Conservation (phyloP, 2,888 invertebrate genomes). For the Cordylochernes scorpioides region DNA sequence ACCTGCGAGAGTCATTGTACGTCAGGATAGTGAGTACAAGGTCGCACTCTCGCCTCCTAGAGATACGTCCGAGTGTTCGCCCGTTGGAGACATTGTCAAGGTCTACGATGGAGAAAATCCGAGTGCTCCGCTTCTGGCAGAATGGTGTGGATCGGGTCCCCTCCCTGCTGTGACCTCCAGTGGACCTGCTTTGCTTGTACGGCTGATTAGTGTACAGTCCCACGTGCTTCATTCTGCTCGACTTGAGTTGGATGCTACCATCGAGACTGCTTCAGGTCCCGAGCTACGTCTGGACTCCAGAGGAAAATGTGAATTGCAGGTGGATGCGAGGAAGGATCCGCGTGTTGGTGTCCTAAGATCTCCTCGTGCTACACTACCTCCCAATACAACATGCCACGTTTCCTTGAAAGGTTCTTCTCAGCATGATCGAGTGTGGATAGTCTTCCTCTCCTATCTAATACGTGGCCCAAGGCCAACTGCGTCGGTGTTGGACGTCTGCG, state of each 20-base stretch:
- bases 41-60: slow-evolving; percentile 31
- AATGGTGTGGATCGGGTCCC: slow-evolving; percentile 52
- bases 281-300: slow-evolving; percentile 14
- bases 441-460: slow-evolving; percentile 57
- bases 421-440: slow-evolving; percentile 39
- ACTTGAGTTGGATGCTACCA: slow-evolving; percentile 49
- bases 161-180: slow-evolving; percentile 51
- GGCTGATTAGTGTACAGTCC: slow-evolving; percentile 53
- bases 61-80: slow-evolving; percentile 12
- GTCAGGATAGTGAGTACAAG: slow-evolving; percentile 44
- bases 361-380: slow-evolving; percentile 36
- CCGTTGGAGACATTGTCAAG: slow-evolving; percentile 28
- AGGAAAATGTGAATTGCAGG: slow-evolving; percentile 6
- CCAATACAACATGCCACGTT: slow-evolving; percentile 53
- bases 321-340: slow-evolving; percentile 5
- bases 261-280: slow-evolving; percentile 36
- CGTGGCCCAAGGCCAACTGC: slow-evolving; percentile 24
- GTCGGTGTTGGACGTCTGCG: background rate
- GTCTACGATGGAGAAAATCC: slow-evolving; percentile 55
- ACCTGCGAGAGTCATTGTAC: slow-evolving; percentile 42
- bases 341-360: slow-evolving; percentile 8
- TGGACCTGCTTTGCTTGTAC: slow-evolving; percentile 45
- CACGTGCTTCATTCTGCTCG: slow-evolving; percentile 43
- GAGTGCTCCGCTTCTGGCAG: slow-evolving; percentile 45
- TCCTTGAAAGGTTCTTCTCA: slow-evolving; percentile 32